Evolutionary conservation across 1,140 invertebrate genomes (phyloP).

Genomic region (Asobara japonica): DNA sequence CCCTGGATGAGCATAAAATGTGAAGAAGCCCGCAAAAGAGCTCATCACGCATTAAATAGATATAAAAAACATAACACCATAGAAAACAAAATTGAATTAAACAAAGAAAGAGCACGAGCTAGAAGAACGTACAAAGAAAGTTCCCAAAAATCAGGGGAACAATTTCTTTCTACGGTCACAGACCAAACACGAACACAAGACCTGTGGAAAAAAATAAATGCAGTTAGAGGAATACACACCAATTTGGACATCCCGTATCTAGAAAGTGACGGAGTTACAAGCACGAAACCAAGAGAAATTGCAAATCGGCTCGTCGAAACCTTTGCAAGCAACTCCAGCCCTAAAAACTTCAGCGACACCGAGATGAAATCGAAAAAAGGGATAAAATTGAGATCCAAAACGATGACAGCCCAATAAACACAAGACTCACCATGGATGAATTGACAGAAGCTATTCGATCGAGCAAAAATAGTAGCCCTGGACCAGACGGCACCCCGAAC

Average conservation of each 20-base stretch:
- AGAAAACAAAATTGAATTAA: not conserved
- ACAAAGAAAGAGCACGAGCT: not conserved
- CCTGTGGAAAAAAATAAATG: not conserved
- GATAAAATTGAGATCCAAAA: no score
- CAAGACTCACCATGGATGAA: no score
- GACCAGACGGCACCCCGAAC: no score
- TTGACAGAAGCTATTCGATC: no score
- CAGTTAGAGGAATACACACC: not conserved
- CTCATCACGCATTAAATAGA: not conserved
- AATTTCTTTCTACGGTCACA: not conserved
- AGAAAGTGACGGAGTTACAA: not conserved
- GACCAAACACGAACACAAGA: not conserved
- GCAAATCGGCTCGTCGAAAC: not conserved
- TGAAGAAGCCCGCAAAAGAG: not conserved
- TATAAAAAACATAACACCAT: not conserved
- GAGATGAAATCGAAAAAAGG: no score
- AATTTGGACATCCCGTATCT: not conserved
- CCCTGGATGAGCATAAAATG: not conserved
- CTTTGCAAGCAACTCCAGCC: no score
- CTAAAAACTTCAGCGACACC: no score
- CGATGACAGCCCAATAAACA: no score
- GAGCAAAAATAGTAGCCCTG: no score
- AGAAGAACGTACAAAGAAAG: not conserved
- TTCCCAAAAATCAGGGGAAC: not conserved
- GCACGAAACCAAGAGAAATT: not conserved